phyloP scores from a whole-genome alignment of 37 sponge, comb jelly and placozoan genomes.

The Ianthella basta region DNA sequence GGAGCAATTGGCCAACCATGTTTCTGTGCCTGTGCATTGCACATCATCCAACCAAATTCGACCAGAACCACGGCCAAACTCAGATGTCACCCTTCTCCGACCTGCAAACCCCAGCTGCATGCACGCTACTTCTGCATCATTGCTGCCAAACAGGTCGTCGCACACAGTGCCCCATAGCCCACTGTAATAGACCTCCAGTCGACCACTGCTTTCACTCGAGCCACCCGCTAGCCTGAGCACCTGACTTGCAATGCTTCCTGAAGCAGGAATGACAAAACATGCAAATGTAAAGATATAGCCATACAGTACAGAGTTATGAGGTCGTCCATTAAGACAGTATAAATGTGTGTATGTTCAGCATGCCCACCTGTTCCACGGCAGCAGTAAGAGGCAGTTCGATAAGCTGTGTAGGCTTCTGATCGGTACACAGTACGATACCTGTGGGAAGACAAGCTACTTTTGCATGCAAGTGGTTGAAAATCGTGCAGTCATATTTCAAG shows the following conservation, averaged over 20 bases:
- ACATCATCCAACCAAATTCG: slow-evolving; percentile 26
- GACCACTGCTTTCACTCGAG: neutral
- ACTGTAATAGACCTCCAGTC: slow-evolving; percentile 13
- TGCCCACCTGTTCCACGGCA: no score
- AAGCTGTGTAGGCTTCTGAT: no score
- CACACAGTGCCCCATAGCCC: slow-evolving; percentile 24
- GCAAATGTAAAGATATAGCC: no score
- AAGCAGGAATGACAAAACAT: neutral
- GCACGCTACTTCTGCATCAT: slow-evolving; percentile 18
- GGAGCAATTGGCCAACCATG: neutral
- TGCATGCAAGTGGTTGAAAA: no score
- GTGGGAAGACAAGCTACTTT: no score
- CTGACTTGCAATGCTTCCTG: neutral
- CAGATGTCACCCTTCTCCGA: no score
- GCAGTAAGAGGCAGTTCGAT: no score
- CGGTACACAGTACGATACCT: no score
- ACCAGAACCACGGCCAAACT: neutral
- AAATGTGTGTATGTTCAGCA: no score
- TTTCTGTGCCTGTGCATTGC: neutral
- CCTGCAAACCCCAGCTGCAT: slow-evolving; percentile 23
- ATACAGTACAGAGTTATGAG: no score
- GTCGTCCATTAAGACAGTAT: no score
- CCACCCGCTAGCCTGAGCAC: neutral
- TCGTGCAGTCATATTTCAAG: no score
- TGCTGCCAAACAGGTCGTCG: neutral